A percentile compares a stretch with the other conserved stretches of the same genome.
These are phyloP conservation scores for Coelopa pilipes DNA, from an alignment of 2,888 invertebrate genomes.

Conservation along the genomic window DNA sequence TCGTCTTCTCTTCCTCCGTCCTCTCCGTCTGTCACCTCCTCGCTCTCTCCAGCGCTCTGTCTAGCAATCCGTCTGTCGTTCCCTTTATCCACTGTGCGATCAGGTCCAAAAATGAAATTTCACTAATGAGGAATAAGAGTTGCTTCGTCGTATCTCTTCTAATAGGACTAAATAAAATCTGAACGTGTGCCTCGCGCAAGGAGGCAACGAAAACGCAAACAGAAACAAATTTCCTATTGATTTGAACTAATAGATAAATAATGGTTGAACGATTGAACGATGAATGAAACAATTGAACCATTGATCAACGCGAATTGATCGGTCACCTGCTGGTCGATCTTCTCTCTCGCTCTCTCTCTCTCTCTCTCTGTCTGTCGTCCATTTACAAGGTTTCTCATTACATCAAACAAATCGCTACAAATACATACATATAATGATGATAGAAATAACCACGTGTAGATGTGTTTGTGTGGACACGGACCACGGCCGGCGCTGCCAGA, in stretches of 20 bases:
- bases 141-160: slow-evolving; percentile 60
- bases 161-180: slow-evolving; percentile 56
- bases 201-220: slow-evolving; percentile 41
- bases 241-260: slow-evolving; percentile 15
- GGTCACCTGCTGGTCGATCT: too few species aligned
- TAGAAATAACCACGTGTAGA: background rate
- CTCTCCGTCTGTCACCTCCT: background rate
- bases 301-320: too few species aligned
- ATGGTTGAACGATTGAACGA: background rate
- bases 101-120: slow-evolving; percentile 65
- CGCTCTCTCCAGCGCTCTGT: background rate
- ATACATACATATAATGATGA: background rate
- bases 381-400: too few species aligned
- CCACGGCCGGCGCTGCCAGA: too few species aligned
- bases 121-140: slow-evolving; percentile 64
- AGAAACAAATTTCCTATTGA: slow-evolving; percentile 52
- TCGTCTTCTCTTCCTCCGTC: background rate
- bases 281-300: too few species aligned
- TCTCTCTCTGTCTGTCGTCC: too few species aligned
- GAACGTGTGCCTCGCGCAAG: slow-evolving; percentile 25
- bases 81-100: slow-evolving; percentile 39
- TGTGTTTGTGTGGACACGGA: background rate
- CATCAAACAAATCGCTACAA: slow-evolving; percentile 2
- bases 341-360: too few species aligned
- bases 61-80: too few species aligned